Percentiles rank a stretch among this genome's conserved stretches.
Evolutionary conservation across 2,113 vertebrate species (phyloP).

Genomic region (Lagopus leucura): DNA sequence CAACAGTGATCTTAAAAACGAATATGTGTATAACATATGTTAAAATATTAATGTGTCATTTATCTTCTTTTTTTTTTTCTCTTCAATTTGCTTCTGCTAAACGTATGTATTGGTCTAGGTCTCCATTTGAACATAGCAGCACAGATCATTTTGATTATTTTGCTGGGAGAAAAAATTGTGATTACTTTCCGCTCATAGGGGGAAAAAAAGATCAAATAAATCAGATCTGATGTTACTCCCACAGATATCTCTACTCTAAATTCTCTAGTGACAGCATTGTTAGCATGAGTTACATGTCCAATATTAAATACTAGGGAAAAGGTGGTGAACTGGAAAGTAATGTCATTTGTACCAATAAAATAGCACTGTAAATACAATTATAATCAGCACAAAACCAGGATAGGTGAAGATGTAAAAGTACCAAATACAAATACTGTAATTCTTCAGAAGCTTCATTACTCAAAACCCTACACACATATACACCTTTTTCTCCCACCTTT

Average conservation of each 20-base stretch:
- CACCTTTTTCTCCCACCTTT: neutral
- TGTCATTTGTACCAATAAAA: neutral
- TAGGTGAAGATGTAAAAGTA: neutral
- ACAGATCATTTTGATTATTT: conserved; percentile 12
- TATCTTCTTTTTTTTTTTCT: neutral
- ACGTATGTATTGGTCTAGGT: neutral
- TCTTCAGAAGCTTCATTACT: neutral
- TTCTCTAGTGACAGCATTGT: conserved; percentile 20
- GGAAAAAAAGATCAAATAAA: neutral
- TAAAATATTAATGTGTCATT: conserved; percentile 29
- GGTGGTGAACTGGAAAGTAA: neutral
- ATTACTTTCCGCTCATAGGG: neutral
- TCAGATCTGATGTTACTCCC: neutral
- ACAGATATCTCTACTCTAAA: neutral
- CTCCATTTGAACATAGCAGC: neutral
- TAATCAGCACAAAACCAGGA: neutral
- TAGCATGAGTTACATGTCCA: neutral
- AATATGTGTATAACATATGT: neutral
- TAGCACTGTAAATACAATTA: neutral
- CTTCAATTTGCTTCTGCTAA: neutral
- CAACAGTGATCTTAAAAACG: neutral
- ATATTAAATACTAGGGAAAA: neutral
- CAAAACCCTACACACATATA: neutral
- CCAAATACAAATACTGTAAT: neutral
- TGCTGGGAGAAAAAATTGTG: neutral